Conservation (phyloP, 2,797 vertebrate genomes). For the Columba guinea region DNA sequence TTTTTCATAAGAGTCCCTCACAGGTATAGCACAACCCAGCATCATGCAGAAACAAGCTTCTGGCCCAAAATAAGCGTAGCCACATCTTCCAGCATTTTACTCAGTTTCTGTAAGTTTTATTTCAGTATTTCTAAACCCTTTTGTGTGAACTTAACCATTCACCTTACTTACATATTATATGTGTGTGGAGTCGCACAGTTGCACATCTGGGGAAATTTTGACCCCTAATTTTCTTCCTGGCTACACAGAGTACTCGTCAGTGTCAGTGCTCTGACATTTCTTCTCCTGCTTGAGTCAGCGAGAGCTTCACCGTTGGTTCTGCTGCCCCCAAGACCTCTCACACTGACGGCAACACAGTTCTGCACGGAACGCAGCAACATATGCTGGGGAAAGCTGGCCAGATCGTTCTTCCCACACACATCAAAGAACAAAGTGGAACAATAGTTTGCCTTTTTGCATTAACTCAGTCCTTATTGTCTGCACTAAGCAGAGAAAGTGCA, state of each 20-base stretch:
- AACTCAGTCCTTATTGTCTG: not conserved
- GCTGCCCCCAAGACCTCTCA: not conserved
- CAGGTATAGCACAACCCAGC: not conserved
- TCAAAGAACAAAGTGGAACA: accelerated
- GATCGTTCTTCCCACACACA: not conserved
- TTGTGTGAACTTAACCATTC: accelerated
- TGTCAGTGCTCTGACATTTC: not conserved
- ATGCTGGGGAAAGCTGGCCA: not conserved
- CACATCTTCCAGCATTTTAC: not conserved
- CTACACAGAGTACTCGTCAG: accelerated
- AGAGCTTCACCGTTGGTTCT: not conserved
- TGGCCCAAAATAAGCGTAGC: not conserved
- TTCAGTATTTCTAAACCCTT: not conserved
- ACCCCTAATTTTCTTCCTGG: not conserved
- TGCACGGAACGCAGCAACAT: accelerated
- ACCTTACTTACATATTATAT: not conserved
- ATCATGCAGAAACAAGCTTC: not conserved
- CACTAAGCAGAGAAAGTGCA: accelerated
- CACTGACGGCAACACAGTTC: accelerated
- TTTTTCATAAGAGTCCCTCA: not conserved
- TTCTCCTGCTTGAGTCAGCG: not conserved
- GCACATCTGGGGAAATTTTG: not conserved
- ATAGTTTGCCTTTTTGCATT: not conserved
- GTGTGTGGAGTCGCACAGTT: accelerated
- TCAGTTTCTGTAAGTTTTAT: accelerated